Percentiles rank a stretch among this genome's conserved stretches.
These are phyloP conservation scores for Boulengerochromis microlepis DNA, from an alignment of 2,113 vertebrate genomes.

Conservation along the genomic window DNA sequence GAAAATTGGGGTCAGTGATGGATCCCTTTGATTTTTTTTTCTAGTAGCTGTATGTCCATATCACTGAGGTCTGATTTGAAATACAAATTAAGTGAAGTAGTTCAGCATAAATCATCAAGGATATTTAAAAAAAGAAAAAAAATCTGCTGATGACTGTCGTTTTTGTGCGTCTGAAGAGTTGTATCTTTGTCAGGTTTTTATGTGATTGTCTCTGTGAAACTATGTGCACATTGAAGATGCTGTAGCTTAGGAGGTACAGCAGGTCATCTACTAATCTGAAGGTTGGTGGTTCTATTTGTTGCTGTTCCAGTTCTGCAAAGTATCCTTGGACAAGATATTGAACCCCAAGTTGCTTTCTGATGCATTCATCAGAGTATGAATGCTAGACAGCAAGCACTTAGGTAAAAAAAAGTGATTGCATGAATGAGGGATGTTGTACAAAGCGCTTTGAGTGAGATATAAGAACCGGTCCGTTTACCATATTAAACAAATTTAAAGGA, in stretches of 20 bases:
- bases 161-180: not conserved
- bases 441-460: not conserved
- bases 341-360: not conserved
- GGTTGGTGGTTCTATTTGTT: not conserved
- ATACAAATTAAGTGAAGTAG: constrained; percentile 12
- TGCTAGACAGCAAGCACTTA: not conserved
- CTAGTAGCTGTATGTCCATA: constrained; percentile 25
- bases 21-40: constrained; percentile 35
- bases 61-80: constrained; percentile 26
- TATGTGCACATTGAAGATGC: not conserved
- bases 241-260: not conserved
- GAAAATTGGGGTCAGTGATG: constrained; percentile 52
- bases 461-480: fast-evolving
- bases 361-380: not conserved
- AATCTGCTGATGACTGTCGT: not conserved
- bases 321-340: not conserved
- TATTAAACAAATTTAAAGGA: not conserved
- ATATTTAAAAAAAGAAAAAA: not conserved
- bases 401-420: not conserved
- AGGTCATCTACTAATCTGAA: not conserved
- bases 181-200: not conserved
- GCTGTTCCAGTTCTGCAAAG: not conserved
- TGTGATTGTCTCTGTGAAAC: not conserved
- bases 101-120: not conserved
- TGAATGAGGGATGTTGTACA: not conserved